Conservation (phyloP, 2,888 invertebrate species). For the Penaeus monodon region DNA sequence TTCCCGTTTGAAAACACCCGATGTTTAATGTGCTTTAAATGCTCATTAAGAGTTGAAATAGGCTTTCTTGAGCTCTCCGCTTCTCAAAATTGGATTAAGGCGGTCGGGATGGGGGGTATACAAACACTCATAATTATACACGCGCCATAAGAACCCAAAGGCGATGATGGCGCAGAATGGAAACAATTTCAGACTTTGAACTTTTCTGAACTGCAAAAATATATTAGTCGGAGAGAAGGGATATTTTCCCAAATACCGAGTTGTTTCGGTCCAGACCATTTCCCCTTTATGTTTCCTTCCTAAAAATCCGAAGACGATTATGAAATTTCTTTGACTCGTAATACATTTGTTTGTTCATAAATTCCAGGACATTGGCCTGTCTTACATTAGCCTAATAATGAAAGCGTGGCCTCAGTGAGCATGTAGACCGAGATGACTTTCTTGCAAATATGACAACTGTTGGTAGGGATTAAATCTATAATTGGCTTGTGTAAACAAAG, state of each 20-base stretch:
- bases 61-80: conserved; percentile 48
- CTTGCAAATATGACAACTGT: too few relatives aligned
- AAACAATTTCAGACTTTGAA: conserved; percentile 44
- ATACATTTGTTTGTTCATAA: too few relatives aligned
- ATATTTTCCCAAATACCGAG: not conserved
- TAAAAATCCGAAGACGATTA: too few relatives aligned
- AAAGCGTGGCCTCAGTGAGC: too few relatives aligned
- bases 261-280: not conserved
- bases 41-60: conserved; percentile 62
- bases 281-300: too few relatives aligned
- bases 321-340: too few relatives aligned
- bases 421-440: too few relatives aligned
- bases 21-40: conserved; percentile 61
- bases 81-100: conserved; percentile 52
- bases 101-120: conserved; percentile 37
- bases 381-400: too few relatives aligned
- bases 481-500: too few relatives aligned
- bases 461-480: too few relatives aligned
- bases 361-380: too few relatives aligned
- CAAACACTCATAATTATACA: conserved; percentile 50
- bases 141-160: conserved; percentile 41
- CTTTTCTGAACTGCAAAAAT: conserved; percentile 12
- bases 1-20: conserved; percentile 52
- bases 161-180: conserved; percentile 45
- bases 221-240: conserved; percentile 9